Conservation (phyloP, 2,113 vertebrate genomes). For the Heteronetta atricapilla region DNA sequence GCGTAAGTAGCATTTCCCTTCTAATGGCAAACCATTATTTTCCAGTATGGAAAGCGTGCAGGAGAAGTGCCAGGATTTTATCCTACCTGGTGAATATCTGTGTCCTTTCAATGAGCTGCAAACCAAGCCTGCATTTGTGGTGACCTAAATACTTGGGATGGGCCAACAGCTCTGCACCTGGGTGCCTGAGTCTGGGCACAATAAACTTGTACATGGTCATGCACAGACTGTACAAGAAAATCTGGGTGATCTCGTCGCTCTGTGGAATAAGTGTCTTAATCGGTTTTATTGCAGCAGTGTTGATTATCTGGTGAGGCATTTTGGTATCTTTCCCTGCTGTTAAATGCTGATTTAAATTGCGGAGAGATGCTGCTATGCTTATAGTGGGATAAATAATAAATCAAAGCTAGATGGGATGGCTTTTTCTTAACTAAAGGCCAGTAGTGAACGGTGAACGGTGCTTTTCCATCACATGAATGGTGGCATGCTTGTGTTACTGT, state of each 20-base stretch:
- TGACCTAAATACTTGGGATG: background rate
- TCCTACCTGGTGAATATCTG: accelerated
- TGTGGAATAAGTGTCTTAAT: background rate
- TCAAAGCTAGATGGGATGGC: background rate
- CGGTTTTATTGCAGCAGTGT: background rate
- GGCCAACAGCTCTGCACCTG: background rate
- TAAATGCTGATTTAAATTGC: background rate
- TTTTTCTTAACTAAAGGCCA: background rate
- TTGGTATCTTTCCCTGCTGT: background rate
- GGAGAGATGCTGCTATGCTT: background rate
- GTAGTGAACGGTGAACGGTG: background rate
- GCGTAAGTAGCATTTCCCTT: background rate
- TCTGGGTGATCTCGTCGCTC: background rate
- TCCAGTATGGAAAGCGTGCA: background rate
- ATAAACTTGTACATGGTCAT: accelerated
- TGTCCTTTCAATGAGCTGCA: background rate
- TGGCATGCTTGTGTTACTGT: background rate
- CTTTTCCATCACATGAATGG: background rate
- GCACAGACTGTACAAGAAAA: accelerated
- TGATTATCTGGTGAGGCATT: background rate
- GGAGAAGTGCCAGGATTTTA: background rate
- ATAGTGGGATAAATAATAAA: background rate
- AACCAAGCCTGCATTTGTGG: background rate
- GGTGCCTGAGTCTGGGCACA: background rate
- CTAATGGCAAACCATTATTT: background rate